Evolutionary conservation across 2,888 invertebrate genomes (phyloP).

Genomic region (Troides aeacus): DNA sequence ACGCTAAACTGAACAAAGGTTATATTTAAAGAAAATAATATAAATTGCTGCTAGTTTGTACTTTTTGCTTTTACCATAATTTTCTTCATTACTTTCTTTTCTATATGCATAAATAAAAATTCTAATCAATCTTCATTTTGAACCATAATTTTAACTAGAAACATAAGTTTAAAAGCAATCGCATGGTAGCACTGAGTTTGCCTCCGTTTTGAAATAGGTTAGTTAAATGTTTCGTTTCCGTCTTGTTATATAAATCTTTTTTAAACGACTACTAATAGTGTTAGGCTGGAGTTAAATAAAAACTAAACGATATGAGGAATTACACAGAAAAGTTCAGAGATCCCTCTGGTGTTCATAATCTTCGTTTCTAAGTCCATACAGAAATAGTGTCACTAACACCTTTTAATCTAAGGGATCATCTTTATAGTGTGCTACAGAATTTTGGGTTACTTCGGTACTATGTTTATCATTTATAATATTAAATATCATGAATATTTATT

Average conservation of each 20-base stretch:
- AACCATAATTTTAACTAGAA: background rate
- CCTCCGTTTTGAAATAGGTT: slow-evolving; percentile 1
- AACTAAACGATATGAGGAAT: background rate
- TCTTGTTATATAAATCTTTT: slow-evolving; percentile 25
- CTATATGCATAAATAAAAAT: background rate
- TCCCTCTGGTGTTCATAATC: slow-evolving; percentile 18
- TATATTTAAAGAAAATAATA: too few species aligned
- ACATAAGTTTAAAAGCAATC: background rate
- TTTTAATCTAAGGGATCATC: slow-evolving; percentile 27
- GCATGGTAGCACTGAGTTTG: background rate
- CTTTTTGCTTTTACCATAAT: background rate
- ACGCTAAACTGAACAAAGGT: too few species aligned
- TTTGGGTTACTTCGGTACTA: slow-evolving; percentile 25
- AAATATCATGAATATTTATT: slow-evolving; percentile 7
- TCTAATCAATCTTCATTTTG: background rate
- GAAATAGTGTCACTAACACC: slow-evolving; percentile 28
- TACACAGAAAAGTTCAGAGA: slow-evolving; percentile 23
- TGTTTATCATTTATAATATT: slow-evolving; percentile 22
- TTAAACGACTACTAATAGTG: slow-evolving; percentile 27
- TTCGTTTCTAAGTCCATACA: slow-evolving; percentile 15
- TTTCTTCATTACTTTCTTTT: background rate
- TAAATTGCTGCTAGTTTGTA: too few species aligned
- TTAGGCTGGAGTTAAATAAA: slow-evolving; percentile 25
- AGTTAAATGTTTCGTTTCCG: slow-evolving; percentile 13
- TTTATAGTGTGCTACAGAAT: slow-evolving; percentile 14